Percentiles rank a stretch among this genome's conserved stretches.
These are phyloP conservation scores for Drosophila acutilabella DNA, from an alignment of 2,888 invertebrate genomes.

Conservation along the genomic window DNA sequence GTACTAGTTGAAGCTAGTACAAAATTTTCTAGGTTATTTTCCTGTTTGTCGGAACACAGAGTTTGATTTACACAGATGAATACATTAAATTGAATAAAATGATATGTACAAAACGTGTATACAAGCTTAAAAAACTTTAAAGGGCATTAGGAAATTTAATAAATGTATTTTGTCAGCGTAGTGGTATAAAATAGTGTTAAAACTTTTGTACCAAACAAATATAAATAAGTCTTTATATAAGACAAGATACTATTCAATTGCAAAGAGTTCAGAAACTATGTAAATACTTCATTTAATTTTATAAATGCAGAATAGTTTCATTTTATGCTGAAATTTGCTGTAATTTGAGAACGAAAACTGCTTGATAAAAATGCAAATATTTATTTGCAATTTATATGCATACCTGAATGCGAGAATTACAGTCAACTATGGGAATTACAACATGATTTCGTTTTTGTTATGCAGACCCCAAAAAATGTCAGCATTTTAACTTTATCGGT, in stretches of 20 bases:
- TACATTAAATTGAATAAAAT: too few relatives aligned
- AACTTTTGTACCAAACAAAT: too few relatives aligned
- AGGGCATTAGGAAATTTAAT: too few relatives aligned
- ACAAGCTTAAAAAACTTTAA: too few relatives aligned
- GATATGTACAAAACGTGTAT: too few relatives aligned
- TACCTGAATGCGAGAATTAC: conserved; percentile 35
- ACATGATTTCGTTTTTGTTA: conserved; percentile 37
- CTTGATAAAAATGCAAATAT: conserved; percentile 33
- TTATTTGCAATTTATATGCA: conserved; percentile 57
- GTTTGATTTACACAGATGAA: neutral
- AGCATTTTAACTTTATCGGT: conserved; percentile 44
- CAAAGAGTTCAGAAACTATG: neutral
- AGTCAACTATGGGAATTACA: conserved; percentile 37
- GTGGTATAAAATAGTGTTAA: too few relatives aligned
- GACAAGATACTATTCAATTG: too few relatives aligned
- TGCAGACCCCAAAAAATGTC: conserved; percentile 46
- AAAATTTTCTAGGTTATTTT: neutral
- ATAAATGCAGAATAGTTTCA: conserved; percentile 11
- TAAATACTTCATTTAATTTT: conserved; percentile 12
- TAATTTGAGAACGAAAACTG: conserved; percentile 11
- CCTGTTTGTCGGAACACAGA: neutral
- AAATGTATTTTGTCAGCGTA: too few relatives aligned
- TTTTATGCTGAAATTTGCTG: neutral
- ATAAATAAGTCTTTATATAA: too few relatives aligned
- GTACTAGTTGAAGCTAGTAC: conserved; percentile 1